Conservation (phyloP, 2,888 invertebrate species). For the Ochlodes sylvanus region DNA sequence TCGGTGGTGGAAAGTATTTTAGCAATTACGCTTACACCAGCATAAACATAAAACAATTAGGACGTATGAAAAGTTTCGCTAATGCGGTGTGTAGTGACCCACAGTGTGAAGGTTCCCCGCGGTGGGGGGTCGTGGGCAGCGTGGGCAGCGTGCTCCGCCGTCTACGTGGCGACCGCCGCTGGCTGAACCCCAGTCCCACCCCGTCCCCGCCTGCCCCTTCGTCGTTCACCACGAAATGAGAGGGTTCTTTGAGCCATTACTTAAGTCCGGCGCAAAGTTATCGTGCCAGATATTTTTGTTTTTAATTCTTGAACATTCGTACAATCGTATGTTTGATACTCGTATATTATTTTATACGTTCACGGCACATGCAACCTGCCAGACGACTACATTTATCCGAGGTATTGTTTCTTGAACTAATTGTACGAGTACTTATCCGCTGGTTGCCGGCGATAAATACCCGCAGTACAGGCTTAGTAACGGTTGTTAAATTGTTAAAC, state of each 20-base stretch:
- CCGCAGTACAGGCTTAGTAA: too few species aligned
- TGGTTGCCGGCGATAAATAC: not conserved
- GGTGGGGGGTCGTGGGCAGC: conserved; percentile 12
- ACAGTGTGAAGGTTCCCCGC: too few species aligned
- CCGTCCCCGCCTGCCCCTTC: not conserved
- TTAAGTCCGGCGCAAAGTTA: not conserved
- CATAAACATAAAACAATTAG: too few species aligned
- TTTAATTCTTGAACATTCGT: conserved; percentile 4
- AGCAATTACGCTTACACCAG: too few species aligned
- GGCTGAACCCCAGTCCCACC: conserved; percentile 53
- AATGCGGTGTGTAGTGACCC: too few species aligned
- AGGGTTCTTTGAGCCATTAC: not conserved
- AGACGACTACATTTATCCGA: not conserved
- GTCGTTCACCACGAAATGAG: conserved; percentile 25
- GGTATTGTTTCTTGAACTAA: not conserved
- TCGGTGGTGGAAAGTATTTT: too few species aligned
- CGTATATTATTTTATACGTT: conserved; percentile 20
- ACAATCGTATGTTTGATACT: not conserved
- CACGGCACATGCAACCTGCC: conserved; percentile 6
- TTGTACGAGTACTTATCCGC: not conserved
- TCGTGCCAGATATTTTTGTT: conserved; percentile 14
- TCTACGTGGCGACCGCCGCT: conserved; percentile 56
- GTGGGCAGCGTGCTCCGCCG: conserved; percentile 41
- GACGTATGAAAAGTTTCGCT: too few species aligned
- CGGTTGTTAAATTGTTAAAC: too few species aligned